phyloP scores from a whole-genome alignment of 1,140 invertebrate species.

The Harpegnathos saltator region DNA sequence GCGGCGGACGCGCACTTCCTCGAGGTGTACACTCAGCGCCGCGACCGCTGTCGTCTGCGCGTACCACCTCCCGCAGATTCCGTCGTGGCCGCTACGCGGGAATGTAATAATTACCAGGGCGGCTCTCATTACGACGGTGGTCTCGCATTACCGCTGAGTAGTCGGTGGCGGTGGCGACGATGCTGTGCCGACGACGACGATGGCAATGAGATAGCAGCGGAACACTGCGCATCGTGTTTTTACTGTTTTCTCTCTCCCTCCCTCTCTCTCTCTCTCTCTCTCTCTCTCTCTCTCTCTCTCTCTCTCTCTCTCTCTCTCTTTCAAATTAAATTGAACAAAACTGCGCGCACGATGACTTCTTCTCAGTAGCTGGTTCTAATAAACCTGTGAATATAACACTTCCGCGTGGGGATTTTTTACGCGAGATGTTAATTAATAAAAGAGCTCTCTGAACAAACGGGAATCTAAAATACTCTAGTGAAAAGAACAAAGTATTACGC shows the following conservation, averaged over 20 bases:
- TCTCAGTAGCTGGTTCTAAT: background rate
- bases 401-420: background rate
- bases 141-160: constrained; percentile 83
- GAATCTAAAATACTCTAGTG: background rate
- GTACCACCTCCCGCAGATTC: constrained; percentile 52
- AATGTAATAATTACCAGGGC: constrained; percentile 81
- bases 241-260: background rate
- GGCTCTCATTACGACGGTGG: constrained; percentile 80
- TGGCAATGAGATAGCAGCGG: constrained; percentile 27
- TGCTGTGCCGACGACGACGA: too few relatives aligned
- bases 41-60: background rate
- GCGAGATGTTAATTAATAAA: constrained; percentile 19
- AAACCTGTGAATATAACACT: too few relatives aligned
- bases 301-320: too few relatives aligned
- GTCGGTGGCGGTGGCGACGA: constrained; percentile 54
- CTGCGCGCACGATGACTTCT: background rate
- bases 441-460: constrained; percentile 10
- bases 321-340: too few relatives aligned
- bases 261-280: too few relatives aligned
- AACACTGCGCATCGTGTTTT: constrained; percentile 7
- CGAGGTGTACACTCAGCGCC: background rate
- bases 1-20: background rate
- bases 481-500: background rate
- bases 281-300: too few relatives aligned
- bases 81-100: constrained; percentile 65